Evolutionary conservation across 2,888 invertebrate genomes (phyloP), one percentile per base, ranked within the genome.

Genomic region (Cataglyphis cursor): DNA sequence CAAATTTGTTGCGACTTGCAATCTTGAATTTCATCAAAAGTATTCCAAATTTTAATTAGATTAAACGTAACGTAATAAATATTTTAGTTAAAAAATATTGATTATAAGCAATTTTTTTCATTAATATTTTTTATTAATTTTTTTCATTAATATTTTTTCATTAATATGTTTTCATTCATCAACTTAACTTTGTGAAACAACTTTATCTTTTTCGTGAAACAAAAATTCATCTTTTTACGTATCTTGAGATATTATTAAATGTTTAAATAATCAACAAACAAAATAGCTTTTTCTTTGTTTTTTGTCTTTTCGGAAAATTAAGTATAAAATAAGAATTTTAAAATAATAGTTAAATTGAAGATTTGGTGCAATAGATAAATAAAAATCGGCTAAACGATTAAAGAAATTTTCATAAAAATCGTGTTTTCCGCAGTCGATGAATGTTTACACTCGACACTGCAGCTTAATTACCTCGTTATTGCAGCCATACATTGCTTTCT

Each of bases 381-480:
- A 41, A 3, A 10, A 41, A 3, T 41, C n/a, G 15, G 1, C 9
- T 68, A 38, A 65, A 54, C 35, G 24, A 64, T 48, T 62, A 44
- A 59, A 28, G 54, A 72, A 38, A 15, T 21, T 38, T 44, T 41
- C 4, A 38, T 59, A 35, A 74, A 82, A 75, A 31, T 15, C 18
- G 18, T 61, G 59, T 74, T 61, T 68, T 76, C 76, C 24, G 12
- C 74, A 72, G 72, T 75, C 44, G 10, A 78, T 61, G 59, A 68
- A 84, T 81, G 80, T 87, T 87, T 72, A 24, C 48, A 24, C 35
- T 35, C 81, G 80, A 73, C 44, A 54, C 59, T 76, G 48, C 70
- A 70, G 82, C 76, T 88, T 88, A 89, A 89, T 89, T 89, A 88
- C 54, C 83, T 80, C 82, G 88, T 89, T 86, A 85, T 83, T 41